Conservation (phyloP, 2,113 vertebrate species). For the Tragulus kanchil region DNA sequence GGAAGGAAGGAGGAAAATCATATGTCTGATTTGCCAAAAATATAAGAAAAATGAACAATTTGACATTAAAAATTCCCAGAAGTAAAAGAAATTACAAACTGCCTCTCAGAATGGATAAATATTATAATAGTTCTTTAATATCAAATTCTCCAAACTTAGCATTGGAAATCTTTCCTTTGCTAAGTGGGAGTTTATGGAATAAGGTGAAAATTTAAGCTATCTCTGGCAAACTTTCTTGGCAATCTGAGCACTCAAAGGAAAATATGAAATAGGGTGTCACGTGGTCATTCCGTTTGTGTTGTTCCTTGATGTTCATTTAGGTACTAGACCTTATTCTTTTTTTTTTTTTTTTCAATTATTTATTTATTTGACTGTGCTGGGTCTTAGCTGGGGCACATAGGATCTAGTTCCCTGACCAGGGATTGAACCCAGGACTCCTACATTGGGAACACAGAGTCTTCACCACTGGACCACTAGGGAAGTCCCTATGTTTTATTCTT, state of each 20-base stretch:
- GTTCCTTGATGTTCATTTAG: background rate
- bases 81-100: background rate
- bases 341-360: background rate
- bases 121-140: background rate
- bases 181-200: background rate
- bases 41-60: background rate
- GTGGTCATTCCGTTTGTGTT: background rate
- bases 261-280: background rate
- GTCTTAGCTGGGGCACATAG: background rate
- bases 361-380: background rate
- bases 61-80: background rate
- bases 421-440: no score
- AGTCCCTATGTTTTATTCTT: background rate
- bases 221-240: background rate
- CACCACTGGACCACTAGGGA: no score
- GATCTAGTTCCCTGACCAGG: no score
- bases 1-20: background rate
- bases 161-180: background rate
- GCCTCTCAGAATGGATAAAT: background rate
- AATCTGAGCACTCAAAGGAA: background rate
- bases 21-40: background rate
- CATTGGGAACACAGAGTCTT: no score
- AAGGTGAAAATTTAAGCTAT: background rate
- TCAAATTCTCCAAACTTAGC: background rate
- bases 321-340: background rate